Evolutionary conservation across 2,797 vertebrate species (phyloP), one percentile per base, ranked within the genome.

Genomic region (Myioborus miniatus): DNA sequence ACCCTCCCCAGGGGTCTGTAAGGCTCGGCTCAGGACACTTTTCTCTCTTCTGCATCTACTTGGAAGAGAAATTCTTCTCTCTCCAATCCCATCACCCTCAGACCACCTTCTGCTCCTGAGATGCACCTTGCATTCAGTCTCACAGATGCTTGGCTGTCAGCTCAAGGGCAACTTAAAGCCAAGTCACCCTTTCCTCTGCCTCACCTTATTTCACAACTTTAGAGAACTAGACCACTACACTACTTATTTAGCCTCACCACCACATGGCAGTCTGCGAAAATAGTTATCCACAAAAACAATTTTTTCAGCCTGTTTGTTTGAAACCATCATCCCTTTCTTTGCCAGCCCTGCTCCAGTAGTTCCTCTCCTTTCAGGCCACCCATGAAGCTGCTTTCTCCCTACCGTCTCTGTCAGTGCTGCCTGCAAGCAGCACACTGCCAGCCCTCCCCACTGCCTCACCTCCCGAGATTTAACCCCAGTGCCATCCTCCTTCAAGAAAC

Each of bases 1-100:
- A 7, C 5, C 6, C 11, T 67, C 36, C 23, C 8, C 56, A 64
- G 18, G 0, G 0, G 23, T 10, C 30, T 46, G 30, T 5, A n/a
- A 91, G 36, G 59, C 9, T 78, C 37, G 16, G 43, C 12, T 46
- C 9, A 4, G 6, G 9, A 52, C 5, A 12, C 12, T 72, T 36
- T 29, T 24, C 18, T 44, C 37, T 72, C 34, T 44, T 50, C 47
- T 9, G 3, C 15, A 37, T 11, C n/a, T 78, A 19, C 44, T 53
- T 39, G 14, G 29, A 76, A 70, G 30, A 68, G 7, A 39, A 83
- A 52, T 72, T 72, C 23, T 85, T 81, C 50, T 76, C 50, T 29
- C 32, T 52, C 36, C 56, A 23, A 20, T 24, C 23, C 11, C 21
- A 62, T 13, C n/a, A 32, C 44, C 12, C 19, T 74, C 34, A 36